phyloP scores from a whole-genome alignment of 2,113 vertebrate species.

The Colinus virginianus region DNA sequence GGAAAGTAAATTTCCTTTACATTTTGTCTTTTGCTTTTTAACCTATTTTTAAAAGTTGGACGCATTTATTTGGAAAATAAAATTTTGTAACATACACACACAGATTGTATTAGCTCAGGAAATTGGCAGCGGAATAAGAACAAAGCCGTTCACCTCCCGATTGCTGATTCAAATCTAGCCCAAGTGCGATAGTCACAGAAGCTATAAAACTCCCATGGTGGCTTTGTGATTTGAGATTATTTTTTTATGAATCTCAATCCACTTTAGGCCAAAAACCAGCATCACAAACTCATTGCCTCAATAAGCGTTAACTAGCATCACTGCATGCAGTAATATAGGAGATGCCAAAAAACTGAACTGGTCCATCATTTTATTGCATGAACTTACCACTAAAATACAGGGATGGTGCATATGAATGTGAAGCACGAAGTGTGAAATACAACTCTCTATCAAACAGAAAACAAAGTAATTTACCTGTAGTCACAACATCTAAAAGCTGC shows the following conservation, averaged over 20 bases:
- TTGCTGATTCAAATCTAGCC: constrained; percentile 64
- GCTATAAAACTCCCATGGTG: constrained; percentile 45
- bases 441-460: neutral
- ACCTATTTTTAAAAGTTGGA: constrained; percentile 36
- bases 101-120: constrained; percentile 24
- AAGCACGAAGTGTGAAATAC: fast-evolving
- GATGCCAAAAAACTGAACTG: neutral
- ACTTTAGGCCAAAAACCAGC: constrained; percentile 49
- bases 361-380: neutral
- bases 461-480: neutral
- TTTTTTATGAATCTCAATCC: constrained; percentile 57
- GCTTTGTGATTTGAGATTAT: constrained; percentile 62
- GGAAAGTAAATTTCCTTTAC: constrained; percentile 50
- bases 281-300: constrained; percentile 39
- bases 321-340: neutral
- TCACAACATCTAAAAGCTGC: neutral
- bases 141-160: constrained; percentile 64
- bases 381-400: neutral
- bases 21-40: constrained; percentile 35
- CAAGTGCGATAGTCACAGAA: constrained; percentile 48
- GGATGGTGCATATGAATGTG: neutral
- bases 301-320: constrained; percentile 46
- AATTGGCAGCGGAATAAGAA: constrained; percentile 60
- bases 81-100: constrained; percentile 37
- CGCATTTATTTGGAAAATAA: constrained; percentile 52